Evolutionary conservation across 2,797 vertebrate species (phyloP).

Genomic region (Remorina albescens): DNA sequence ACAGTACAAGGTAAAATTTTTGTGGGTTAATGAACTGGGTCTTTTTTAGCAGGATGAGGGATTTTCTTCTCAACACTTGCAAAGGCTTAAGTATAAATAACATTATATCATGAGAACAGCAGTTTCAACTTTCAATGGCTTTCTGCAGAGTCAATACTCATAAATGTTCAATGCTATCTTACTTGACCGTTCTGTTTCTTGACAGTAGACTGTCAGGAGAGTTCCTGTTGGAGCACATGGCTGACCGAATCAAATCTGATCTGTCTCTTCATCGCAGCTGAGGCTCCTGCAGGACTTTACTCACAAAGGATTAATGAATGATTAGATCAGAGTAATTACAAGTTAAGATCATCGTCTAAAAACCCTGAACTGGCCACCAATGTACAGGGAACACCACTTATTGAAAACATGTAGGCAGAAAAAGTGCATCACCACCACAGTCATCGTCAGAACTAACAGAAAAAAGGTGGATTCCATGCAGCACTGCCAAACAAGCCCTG

Average conservation of each 20-base stretch:
- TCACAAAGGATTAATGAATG: slow-evolving; percentile 62
- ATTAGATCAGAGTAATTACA: slow-evolving; percentile 51
- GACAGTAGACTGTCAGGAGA: slow-evolving; percentile 42
- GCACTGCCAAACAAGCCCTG: too few species aligned
- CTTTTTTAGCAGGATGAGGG: slow-evolving; percentile 25
- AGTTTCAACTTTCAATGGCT: slow-evolving; percentile 28
- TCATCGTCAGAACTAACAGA: not conserved
- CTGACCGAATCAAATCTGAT: slow-evolving; percentile 40
- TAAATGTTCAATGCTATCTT: slow-evolving; percentile 45
- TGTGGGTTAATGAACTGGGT: slow-evolving; percentile 65
- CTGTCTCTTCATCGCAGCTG: slow-evolving; percentile 12
- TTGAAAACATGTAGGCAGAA: slow-evolving; percentile 27
- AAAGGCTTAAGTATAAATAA: slow-evolving; percentile 39
- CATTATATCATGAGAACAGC: slow-evolving; percentile 33
- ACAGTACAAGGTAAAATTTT: slow-evolving; percentile 46
- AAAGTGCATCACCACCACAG: slow-evolving; percentile 1
- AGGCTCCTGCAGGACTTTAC: slow-evolving; percentile 39
- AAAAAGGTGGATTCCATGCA: too few species aligned
- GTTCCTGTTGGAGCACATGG: slow-evolving; percentile 34
- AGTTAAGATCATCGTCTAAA: slow-evolving; percentile 51
- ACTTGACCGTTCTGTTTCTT: slow-evolving; percentile 55
- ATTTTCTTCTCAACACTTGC: slow-evolving; percentile 10
- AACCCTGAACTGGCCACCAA: slow-evolving; percentile 13
- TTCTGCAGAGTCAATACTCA: slow-evolving; percentile 40
- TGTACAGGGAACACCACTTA: slow-evolving; percentile 25